Conservation (phyloP, 2,113 vertebrate species). For the Callocephalon fimbriatum region DNA sequence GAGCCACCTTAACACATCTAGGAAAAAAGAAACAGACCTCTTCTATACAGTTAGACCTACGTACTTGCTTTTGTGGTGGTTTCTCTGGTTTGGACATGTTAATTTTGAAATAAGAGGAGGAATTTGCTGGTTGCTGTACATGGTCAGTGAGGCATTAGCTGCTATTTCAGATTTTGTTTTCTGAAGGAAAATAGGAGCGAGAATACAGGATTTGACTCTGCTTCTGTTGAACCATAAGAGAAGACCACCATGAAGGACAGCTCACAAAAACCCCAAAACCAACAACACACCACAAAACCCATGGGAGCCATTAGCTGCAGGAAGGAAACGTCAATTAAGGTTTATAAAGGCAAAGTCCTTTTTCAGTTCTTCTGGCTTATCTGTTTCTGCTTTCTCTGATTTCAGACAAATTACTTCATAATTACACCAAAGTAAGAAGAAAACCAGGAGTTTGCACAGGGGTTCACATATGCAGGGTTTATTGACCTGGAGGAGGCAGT, state of each 20-base stretch:
- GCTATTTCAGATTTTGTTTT: background rate
- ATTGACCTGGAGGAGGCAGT: background rate
- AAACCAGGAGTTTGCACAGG: background rate
- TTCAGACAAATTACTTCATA: background rate
- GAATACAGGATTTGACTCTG: background rate
- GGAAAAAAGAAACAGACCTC: background rate
- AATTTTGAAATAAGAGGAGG: background rate
- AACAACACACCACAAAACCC: background rate
- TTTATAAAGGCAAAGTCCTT: background rate
- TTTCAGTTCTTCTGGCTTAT: background rate
- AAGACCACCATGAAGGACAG: background rate
- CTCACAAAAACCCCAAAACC: background rate
- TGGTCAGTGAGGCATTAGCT: background rate
- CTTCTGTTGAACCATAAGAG: background rate
- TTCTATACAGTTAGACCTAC: background rate
- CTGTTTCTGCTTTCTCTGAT: background rate
- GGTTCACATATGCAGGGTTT: background rate
- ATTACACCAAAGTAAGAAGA: background rate
- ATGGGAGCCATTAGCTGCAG: background rate
- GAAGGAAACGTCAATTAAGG: background rate
- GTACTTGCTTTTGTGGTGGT: background rate
- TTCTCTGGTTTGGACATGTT: background rate
- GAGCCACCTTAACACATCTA: background rate
- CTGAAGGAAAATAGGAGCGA: background rate
- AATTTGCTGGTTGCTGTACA: background rate